Percentiles rank a stretch among this genome's conserved stretches.
Evolutionary conservation across 2,888 invertebrate genomes (phyloP).

Genomic region (Netelia melanura): DNA sequence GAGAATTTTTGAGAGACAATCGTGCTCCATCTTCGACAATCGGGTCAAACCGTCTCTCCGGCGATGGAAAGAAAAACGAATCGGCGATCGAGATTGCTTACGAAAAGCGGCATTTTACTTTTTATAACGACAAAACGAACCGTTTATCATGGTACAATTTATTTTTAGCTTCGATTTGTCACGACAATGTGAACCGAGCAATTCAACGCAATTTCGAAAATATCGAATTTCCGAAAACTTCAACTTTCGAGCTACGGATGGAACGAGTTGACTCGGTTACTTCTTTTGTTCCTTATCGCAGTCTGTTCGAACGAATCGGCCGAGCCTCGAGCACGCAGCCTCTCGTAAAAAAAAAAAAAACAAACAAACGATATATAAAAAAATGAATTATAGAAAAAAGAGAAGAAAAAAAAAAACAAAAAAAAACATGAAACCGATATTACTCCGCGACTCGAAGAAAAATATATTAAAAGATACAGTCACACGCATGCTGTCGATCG

Average conservation of each 20-base stretch:
- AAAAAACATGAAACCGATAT: constrained; percentile 1
- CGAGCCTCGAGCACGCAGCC: too few relatives aligned
- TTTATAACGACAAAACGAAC: constrained; percentile 10
- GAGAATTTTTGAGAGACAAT: constrained; percentile 44
- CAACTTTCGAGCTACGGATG: not conserved
- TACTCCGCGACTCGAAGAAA: constrained; percentile 42
- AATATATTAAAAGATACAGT: constrained; percentile 42
- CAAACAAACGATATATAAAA: too few relatives aligned
- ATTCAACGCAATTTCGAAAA: not conserved
- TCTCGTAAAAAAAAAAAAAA: too few relatives aligned
- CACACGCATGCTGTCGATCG: constrained; percentile 57
- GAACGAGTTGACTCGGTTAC: too few relatives aligned
- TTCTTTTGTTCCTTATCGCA: too few relatives aligned
- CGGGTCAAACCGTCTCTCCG: not conserved
- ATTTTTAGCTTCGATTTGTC: constrained; percentile 7
- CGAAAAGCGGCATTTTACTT: constrained; percentile 51
- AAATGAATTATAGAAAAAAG: not conserved
- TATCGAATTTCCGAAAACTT: constrained; percentile 9
- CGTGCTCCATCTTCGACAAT: constrained; percentile 35
- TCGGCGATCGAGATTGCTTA: constrained; percentile 37
- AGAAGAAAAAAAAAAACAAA: constrained; percentile 9
- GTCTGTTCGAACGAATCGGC: too few relatives aligned
- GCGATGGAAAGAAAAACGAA: not conserved
- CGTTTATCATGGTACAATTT: constrained; percentile 11
- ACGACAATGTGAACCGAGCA: constrained; percentile 5